Evolutionary conservation across 2,888 invertebrate genomes (phyloP).

Genomic region (Netelia inedita): DNA sequence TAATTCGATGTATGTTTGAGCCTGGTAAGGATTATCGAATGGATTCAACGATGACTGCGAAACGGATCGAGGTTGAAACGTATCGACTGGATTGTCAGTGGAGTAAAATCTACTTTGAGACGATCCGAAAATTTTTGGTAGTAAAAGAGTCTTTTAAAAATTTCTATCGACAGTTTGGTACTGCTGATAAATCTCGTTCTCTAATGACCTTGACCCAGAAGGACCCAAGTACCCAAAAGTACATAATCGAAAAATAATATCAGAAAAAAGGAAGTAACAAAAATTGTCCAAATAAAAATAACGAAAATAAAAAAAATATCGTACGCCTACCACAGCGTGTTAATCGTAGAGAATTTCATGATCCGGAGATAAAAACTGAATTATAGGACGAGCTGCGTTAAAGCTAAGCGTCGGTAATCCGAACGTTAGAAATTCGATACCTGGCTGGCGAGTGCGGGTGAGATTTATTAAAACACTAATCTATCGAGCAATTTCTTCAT

Average conservation of each 20-base stretch:
- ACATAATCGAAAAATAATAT: constrained; percentile 31
- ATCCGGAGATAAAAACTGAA: neutral
- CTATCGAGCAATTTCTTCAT: constrained; percentile 2
- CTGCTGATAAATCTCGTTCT: constrained; percentile 46
- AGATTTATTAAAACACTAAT: neutral
- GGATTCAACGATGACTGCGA: constrained; percentile 29
- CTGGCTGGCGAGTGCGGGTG: neutral
- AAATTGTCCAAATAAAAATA: neutral
- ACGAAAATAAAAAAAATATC: neutral
- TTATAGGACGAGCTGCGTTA: neutral
- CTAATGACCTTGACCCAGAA: constrained; percentile 38
- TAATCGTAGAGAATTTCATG: constrained; percentile 21
- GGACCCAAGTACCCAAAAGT: constrained; percentile 10
- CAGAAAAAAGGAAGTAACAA: constrained; percentile 3
- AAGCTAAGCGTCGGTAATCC: constrained; percentile 3
- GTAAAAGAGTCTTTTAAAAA: constrained; percentile 34
- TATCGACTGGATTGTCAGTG: neutral
- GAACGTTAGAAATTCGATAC: neutral
- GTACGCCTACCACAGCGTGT: constrained; percentile 14
- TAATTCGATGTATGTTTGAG: constrained; percentile 11
- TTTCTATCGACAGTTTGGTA: constrained; percentile 44
- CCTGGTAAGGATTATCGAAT: constrained; percentile 23
- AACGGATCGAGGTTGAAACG: constrained; percentile 18
- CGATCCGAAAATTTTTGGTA: constrained; percentile 21
- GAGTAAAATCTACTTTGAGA: constrained; percentile 19